A percentile compares a stretch with the other conserved stretches of the same genome.
phyloP scores from a whole-genome alignment of 2,113 vertebrate species.

The Tetrax tetrax region DNA sequence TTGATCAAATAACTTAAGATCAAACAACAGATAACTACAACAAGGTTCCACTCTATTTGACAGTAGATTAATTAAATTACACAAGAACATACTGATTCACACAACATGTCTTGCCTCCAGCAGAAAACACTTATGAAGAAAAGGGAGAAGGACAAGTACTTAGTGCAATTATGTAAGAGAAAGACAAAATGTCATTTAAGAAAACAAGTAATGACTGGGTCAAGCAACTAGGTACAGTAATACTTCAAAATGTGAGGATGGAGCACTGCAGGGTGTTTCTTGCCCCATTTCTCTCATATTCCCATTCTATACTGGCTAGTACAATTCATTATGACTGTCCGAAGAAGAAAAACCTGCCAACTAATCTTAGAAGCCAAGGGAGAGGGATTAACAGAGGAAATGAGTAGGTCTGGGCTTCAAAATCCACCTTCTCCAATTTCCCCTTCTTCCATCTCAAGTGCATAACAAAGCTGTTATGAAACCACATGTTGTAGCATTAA shows the following conservation, averaged over 20 bases:
- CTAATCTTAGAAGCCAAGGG: not conserved
- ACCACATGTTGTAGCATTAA: not conserved
- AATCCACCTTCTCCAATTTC: slow-evolving; percentile 36
- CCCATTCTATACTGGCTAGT: not conserved
- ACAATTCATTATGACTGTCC: not conserved
- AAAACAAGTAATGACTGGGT: not conserved
- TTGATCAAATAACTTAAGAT: not conserved
- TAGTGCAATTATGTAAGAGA: not conserved
- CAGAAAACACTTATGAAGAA: not conserved
- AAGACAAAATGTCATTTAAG: not conserved
- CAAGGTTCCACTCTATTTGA: not conserved
- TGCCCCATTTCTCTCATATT: not conserved
- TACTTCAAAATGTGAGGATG: not conserved
- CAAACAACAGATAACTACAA: not conserved
- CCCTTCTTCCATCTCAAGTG: not conserved
- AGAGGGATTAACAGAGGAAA: slow-evolving; percentile 31
- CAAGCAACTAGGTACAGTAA: not conserved
- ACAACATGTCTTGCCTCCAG: not conserved
- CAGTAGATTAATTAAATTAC: slow-evolving; percentile 4
- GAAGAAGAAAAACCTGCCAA: slow-evolving; percentile 5
- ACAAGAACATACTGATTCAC: not conserved
- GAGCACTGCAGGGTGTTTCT: not conserved
- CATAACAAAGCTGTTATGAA: not conserved
- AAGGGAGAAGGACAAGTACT: not conserved
- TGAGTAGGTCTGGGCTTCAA: not conserved